phyloP scores from a whole-genome alignment of 2,113 vertebrate genomes.

The Hyperoodon ampullatus region DNA sequence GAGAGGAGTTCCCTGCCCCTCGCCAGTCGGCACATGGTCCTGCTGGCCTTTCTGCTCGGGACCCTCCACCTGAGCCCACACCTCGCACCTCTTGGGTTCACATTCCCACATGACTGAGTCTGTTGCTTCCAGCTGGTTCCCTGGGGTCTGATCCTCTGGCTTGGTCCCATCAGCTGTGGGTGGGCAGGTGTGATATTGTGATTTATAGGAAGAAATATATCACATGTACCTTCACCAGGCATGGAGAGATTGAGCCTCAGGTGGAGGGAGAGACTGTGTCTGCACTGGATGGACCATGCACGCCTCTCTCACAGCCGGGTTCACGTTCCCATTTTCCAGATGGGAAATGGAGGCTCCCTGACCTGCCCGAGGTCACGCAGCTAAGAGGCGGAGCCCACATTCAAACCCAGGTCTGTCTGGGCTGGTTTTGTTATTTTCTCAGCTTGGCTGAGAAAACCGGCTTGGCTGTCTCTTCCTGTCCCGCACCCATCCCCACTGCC shows the following conservation, averaged over 20 bases:
- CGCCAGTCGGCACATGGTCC: rapidly evolving
- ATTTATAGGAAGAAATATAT: rapidly evolving
- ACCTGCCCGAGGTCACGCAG: not conserved
- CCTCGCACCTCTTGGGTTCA: not conserved
- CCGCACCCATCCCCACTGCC: not conserved
- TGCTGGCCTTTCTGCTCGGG: not conserved
- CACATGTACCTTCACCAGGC: not conserved
- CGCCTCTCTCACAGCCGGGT: not conserved
- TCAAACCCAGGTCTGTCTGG: not conserved
- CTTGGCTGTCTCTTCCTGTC: rapidly evolving
- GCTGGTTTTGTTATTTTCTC: not conserved
- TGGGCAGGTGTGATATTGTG: not conserved
- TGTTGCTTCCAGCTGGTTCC: not conserved
- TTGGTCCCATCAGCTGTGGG: rapidly evolving
- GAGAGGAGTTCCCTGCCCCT: rapidly evolving
- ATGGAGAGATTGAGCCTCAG: not conserved
- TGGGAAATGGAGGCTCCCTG: not conserved
- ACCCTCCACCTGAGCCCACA: not conserved
- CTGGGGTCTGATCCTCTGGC: not conserved
- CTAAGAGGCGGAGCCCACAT: not conserved
- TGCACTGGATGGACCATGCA: rapidly evolving
- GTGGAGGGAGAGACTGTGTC: not conserved
- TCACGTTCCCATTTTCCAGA: not conserved
- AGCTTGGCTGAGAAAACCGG: too few species aligned
- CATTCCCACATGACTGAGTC: not conserved